phyloP scores from a whole-genome alignment of 1,140 invertebrate species.

The Drosophila lowei region DNA sequence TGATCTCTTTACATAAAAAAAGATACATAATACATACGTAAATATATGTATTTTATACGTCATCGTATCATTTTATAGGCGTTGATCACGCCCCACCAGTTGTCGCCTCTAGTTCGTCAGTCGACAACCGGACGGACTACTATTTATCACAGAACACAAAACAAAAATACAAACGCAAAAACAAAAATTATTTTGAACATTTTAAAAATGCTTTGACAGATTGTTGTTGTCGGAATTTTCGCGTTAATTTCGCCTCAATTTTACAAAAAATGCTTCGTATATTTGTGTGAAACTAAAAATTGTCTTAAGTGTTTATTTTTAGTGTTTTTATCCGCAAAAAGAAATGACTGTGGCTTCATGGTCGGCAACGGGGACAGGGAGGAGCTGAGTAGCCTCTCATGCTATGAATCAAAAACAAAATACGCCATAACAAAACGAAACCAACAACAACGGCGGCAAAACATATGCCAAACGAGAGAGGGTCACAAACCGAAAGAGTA shows the following conservation, averaged over 20 bases:
- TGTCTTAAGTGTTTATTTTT: constrained; percentile 21
- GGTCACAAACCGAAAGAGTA: background rate
- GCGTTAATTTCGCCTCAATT: constrained; percentile 72
- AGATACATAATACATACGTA: too few relatives aligned
- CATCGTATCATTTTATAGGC: too few relatives aligned
- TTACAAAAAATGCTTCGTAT: constrained; percentile 64
- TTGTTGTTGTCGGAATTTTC: constrained; percentile 31
- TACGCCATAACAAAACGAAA: constrained; percentile 55
- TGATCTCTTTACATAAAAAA: too few relatives aligned
- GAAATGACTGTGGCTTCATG: background rate
- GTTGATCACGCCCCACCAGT: too few relatives aligned
- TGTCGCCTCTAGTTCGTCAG: constrained; percentile 23
- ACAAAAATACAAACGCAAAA: constrained; percentile 12
- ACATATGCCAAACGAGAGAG: background rate
- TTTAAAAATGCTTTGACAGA: constrained; percentile 34
- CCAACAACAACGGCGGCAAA: constrained; percentile 14
- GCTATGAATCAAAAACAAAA: constrained; percentile 52
- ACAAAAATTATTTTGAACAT: constrained; percentile 37
- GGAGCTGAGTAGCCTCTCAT: background rate
- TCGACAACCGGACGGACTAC: constrained; percentile 8
- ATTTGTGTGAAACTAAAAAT: constrained; percentile 33
- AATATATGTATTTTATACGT: too few relatives aligned
- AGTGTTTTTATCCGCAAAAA: constrained; percentile 26
- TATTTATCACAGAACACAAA: constrained; percentile 35
- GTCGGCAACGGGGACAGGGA: background rate